Evolutionary conservation across 2,888 invertebrate genomes (phyloP), one percentile per base, ranked within the genome.

Genomic region (Nomada lathburiana): DNA sequence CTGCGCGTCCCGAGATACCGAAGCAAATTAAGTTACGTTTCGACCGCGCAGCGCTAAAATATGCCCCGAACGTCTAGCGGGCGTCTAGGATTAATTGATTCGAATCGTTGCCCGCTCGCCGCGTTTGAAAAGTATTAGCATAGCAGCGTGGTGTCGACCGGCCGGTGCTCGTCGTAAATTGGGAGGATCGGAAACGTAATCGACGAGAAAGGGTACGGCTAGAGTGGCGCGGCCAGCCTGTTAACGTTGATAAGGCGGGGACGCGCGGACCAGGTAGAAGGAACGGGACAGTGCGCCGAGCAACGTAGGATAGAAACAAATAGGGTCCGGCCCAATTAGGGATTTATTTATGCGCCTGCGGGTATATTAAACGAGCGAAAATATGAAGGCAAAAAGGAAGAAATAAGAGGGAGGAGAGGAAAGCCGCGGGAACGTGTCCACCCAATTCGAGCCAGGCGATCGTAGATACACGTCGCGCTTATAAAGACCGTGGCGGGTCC

Each of bases 381-480:
- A 90, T 89, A 89, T 85, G 87, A 86, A 86, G 86, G 82, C 70
- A 83, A 87, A 87, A 85, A 82, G 83, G 79, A 36, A 23, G 29
- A 47, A 16, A 7, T 53, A 16, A 26, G 26, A 2, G 26, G 50
- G 20, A 29, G 55, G 69, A 79, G 72, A 80, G 67, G 57, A 84
- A 84, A 78, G 80, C 68, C 76, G 83, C 85, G 83, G 69, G 76
- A 83, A 88, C 86, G 88, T 84, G 89, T 89, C 89, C 87, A 84
- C 86, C 88, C 79, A 85, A 89, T 89, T 87, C 82, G 80, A 84
- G 83, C 36, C 76, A 72, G 78, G 70, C 83, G 90, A 90, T 89
- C 87, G 86, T 88, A 90, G 89, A 90, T 89, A 88, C 86, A 87
- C 89, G 83, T 89, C 86, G 89, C 85, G 82, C 80, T 87, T 89